A percentile compares a stretch with the other conserved stretches of the same genome.
Conservation (phyloP, 2,888 invertebrate species). For the Leptura quadrifasciata region DNA sequence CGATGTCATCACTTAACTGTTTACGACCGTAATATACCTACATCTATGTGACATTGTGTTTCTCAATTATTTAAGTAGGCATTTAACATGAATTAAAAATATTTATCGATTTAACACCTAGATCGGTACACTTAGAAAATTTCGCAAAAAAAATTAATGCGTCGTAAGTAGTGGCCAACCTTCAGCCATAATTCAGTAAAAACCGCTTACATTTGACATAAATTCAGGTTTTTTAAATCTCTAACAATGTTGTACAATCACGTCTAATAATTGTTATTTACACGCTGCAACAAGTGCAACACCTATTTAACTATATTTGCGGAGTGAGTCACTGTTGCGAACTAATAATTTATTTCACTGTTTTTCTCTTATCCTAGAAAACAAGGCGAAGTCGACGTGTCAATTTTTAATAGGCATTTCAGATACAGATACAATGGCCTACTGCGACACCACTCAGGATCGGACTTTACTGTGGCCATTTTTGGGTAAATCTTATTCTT, state of each 20-base stretch:
- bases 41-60: no score
- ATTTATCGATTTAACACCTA: no score
- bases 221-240: conserved; percentile 33
- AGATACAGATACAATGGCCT: not conserved
- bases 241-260: conserved; percentile 12
- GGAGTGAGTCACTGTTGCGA: conserved; percentile 34
- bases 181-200: conserved; percentile 32
- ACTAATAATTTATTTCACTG: not conserved
- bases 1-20: no score
- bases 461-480: not conserved
- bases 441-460: not conserved
- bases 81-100: no score
- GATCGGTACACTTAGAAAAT: not conserved
- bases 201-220: conserved; percentile 31
- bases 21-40: no score
- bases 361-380: conserved; percentile 23
- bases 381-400: conserved; percentile 30
- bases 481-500: not conserved
- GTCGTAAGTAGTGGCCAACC: not conserved
- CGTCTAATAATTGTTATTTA: conserved; percentile 18
- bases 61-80: no score
- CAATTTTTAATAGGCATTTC: conserved; percentile 13
- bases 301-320: conserved; percentile 34
- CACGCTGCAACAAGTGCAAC: conserved; percentile 43
- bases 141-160: not conserved